phyloP scores from a whole-genome alignment of 2,113 vertebrate species.

The Ursus arctos region DNA sequence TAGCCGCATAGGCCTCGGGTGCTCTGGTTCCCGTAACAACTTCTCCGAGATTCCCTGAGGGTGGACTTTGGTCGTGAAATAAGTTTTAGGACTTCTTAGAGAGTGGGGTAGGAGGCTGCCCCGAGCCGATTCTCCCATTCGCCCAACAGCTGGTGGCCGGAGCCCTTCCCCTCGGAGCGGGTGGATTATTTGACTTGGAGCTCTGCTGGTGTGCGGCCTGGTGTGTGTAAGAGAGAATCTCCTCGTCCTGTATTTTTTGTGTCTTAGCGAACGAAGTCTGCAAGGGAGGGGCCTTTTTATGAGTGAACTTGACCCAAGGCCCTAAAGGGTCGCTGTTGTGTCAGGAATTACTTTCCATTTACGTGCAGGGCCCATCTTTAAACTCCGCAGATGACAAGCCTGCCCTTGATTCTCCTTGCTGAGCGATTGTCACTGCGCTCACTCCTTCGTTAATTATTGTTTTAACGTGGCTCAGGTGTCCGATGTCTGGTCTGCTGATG shows the following conservation, averaged over 20 bases:
- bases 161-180: not conserved
- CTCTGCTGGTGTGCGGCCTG: not conserved
- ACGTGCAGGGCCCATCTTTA: not conserved
- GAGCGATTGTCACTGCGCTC: not conserved
- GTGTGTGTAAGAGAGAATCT: not conserved
- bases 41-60: not conserved
- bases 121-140: not conserved
- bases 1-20: fast-evolving
- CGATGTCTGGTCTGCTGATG: not conserved
- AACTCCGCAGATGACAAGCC: not conserved
- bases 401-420: not conserved
- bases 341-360: not conserved
- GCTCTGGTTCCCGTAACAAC: not conserved
- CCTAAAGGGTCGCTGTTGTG: not conserved
- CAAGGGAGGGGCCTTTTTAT: not conserved
- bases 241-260: no score
- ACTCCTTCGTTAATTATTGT: not conserved
- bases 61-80: not conserved
- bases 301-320: not conserved
- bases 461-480: not conserved
- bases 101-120: no score
- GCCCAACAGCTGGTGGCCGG: not conserved
- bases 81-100: not conserved
- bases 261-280: not conserved
- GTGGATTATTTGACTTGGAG: not conserved